phyloP scores from a whole-genome alignment of 2,888 invertebrate species.

The Tanytarsus gracilentus region DNA sequence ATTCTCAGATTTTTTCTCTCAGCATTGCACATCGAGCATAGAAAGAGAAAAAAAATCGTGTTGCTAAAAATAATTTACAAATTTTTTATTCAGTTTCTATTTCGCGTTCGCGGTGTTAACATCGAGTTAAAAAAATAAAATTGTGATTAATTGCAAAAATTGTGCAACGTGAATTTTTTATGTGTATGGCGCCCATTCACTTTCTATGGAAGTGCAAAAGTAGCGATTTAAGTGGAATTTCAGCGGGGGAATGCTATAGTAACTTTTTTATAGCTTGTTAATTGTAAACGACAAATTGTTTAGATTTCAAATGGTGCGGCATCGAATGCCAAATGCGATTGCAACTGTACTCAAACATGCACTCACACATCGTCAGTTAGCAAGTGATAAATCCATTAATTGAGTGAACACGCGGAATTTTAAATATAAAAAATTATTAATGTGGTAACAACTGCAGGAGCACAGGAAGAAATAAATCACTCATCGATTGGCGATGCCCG shows the following conservation, averaged over 20 bases:
- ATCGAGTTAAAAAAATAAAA: background rate
- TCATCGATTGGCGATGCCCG: too few relatives aligned
- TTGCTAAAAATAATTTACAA: background rate
- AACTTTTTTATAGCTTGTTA: constrained; percentile 3
- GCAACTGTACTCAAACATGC: too few relatives aligned
- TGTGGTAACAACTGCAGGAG: too few relatives aligned
- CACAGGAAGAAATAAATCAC: too few relatives aligned
- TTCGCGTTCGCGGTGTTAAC: background rate
- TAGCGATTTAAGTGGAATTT: background rate
- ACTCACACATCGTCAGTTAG: too few relatives aligned
- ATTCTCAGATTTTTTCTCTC: background rate
- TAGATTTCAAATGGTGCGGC: background rate
- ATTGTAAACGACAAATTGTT: constrained; percentile 7
- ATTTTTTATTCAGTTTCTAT: background rate
- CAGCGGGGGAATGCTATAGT: background rate
- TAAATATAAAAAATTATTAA: too few relatives aligned
- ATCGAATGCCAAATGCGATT: background rate
- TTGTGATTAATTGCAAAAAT: background rate
- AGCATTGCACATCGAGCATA: background rate
- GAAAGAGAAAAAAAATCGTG: too few relatives aligned
- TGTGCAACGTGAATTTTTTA: too few relatives aligned
- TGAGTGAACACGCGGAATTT: too few relatives aligned
- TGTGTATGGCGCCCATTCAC: background rate
- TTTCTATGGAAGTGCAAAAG: background rate
- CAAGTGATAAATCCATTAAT: too few relatives aligned